phyloP scores from a whole-genome alignment of 2,113 vertebrate genomes.

The Hepsetus odoe region DNA sequence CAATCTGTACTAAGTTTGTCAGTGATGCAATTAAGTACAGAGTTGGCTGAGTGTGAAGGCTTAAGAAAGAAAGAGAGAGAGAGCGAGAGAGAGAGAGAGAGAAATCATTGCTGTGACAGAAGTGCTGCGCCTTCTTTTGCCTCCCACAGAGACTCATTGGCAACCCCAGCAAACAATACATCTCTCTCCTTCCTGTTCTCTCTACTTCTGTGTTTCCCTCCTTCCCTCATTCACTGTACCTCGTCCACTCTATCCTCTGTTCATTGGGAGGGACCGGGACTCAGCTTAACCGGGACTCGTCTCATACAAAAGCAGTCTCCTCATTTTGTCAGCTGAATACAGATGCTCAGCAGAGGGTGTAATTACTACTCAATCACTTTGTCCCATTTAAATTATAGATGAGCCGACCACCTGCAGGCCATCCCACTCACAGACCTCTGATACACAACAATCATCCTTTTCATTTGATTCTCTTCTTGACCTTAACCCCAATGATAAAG shows the following conservation, averaged over 20 bases:
- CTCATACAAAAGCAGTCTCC: constrained; percentile 13
- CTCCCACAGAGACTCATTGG: constrained; percentile 71
- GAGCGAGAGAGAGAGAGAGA: constrained; percentile 54
- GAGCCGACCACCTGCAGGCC: constrained; percentile 32
- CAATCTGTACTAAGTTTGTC: background rate
- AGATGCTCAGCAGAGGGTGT: constrained; percentile 30
- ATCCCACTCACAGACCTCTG: constrained; percentile 32
- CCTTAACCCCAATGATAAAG: background rate
- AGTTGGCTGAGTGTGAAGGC: background rate
- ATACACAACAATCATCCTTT: background rate
- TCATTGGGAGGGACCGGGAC: constrained; percentile 19
- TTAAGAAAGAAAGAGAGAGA: constrained; percentile 17
- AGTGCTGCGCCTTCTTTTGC: constrained; percentile 64
- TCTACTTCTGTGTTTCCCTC: background rate
- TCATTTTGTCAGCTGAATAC: constrained; percentile 52
- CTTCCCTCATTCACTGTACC: constrained; percentile 34
- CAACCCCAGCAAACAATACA: constrained; percentile 35
- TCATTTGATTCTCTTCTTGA: constrained; percentile 22
- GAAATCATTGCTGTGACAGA: constrained; percentile 62
- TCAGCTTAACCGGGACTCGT: constrained; percentile 38
- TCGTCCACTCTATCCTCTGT: constrained; percentile 26
- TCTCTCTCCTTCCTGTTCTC: constrained; percentile 40
- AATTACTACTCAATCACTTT: constrained; percentile 51
- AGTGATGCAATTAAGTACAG: constrained; percentile 1
- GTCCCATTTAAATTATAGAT: constrained; percentile 52